These are phyloP conservation scores for Emydura subglobosa DNA, from an alignment of 2,113 vertebrate genomes.

Conservation along the genomic window DNA sequence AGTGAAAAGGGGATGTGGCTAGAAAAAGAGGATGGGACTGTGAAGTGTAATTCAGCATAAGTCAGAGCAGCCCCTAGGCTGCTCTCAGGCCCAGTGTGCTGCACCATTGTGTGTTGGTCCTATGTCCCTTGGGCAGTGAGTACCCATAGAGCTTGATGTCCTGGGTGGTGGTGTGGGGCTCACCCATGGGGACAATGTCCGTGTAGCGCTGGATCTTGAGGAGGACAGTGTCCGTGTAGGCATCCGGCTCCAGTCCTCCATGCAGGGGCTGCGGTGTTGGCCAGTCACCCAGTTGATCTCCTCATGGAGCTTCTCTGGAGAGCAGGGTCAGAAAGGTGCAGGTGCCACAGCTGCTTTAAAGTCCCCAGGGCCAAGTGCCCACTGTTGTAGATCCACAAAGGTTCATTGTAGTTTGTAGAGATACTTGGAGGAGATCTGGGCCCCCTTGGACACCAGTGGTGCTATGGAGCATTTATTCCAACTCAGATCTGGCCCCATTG, in stretches of 20 bases:
- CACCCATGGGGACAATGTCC: slow-evolving; percentile 51
- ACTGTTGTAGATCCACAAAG: background rate
- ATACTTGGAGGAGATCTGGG: background rate
- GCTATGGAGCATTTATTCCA: background rate
- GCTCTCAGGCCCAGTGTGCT: background rate
- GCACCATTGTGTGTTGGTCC: background rate
- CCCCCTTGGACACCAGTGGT: too few relatives aligned
- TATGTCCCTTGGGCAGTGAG: slow-evolving; percentile 15
- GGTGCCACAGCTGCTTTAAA: background rate
- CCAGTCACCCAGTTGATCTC: slow-evolving; percentile 47
- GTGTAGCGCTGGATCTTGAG: slow-evolving; percentile 47
- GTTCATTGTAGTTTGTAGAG: background rate
- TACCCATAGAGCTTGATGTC: slow-evolving; percentile 41
- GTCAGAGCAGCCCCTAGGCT: background rate
- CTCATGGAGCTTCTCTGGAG: slow-evolving; percentile 34
- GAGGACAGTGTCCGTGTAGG: slow-evolving; percentile 36
- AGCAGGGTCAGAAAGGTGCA: background rate
- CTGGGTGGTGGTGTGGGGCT: slow-evolving; percentile 24
- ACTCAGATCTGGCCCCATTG: background rate
- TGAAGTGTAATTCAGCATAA: too few relatives aligned
- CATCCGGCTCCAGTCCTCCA: slow-evolving; percentile 41
- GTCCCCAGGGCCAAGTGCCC: background rate
- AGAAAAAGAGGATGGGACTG: background rate
- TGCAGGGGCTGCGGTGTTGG: slow-evolving; percentile 14
- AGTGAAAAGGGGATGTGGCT: background rate